These are phyloP conservation scores for Allolobophora icterica DNA, from an alignment of 2,888 invertebrate genomes.

Conservation along the genomic window DNA sequence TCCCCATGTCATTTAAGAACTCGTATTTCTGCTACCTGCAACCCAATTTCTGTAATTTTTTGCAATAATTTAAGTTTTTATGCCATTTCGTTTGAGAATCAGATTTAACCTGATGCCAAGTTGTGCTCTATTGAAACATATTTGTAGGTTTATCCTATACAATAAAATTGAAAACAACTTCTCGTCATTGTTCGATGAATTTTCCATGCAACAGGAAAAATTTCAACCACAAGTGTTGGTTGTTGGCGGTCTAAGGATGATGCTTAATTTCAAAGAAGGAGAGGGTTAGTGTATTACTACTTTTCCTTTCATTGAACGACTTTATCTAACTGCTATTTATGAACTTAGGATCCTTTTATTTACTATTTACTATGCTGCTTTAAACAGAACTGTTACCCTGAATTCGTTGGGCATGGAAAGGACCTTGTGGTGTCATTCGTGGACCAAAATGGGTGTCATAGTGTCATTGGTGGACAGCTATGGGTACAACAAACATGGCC, in stretches of 20 bases:
- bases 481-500: too few species aligned
- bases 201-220: constrained; percentile 71
- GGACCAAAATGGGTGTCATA: too few species aligned
- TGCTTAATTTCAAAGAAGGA: constrained; percentile 81
- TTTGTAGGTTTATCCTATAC: constrained; percentile 76
- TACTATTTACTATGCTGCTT: too few species aligned
- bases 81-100: not conserved
- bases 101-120: not conserved
- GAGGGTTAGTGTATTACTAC: constrained; percentile 65
- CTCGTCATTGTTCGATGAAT: constrained; percentile 76
- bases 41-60: not conserved
- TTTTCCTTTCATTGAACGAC: not conserved
- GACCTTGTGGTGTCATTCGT: too few species aligned
- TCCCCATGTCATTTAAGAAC: too few species aligned
- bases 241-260: constrained; percentile 84
- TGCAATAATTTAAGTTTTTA: not conserved
- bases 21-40: not conserved
- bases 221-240: constrained; percentile 79
- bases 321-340: too few species aligned
- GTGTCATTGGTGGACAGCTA: too few species aligned
- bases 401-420: too few species aligned
- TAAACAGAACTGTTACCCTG: too few species aligned
- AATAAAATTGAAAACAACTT: constrained; percentile 81
- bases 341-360: too few species aligned
- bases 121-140: not conserved